phyloP scores from a whole-genome alignment of 2,888 invertebrate species.

The Calliphora vomitoria region DNA sequence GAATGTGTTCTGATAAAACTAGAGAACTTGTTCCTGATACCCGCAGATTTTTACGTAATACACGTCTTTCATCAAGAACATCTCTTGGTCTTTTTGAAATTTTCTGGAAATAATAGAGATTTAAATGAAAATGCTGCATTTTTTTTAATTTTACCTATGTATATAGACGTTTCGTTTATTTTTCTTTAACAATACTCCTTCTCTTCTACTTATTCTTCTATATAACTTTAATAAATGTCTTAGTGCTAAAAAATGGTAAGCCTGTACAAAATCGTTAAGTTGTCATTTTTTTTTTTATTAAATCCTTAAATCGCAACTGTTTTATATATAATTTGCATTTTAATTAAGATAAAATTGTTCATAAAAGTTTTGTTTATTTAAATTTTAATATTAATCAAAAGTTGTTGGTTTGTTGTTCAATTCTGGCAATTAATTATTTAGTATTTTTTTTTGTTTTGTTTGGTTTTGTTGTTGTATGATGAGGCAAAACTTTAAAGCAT shows the following conservation, averaged over 20 bases:
- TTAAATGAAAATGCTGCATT: not conserved
- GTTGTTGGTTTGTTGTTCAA: not conserved
- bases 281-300: slow-evolving; percentile 39
- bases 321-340: slow-evolving; percentile 11
- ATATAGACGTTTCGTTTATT: slow-evolving; percentile 1
- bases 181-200: slow-evolving; percentile 13
- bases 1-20: too few relatives aligned
- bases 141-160: not conserved
- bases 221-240: slow-evolving; percentile 50
- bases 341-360: not conserved
- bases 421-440: slow-evolving; percentile 49
- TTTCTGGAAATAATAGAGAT: not conserved
- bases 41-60: too few relatives aligned
- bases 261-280: slow-evolving; percentile 50
- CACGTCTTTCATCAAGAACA: too few relatives aligned
- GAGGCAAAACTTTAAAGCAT: slow-evolving; percentile 66
- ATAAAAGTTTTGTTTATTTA: slow-evolving; percentile 8
- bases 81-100: too few relatives aligned
- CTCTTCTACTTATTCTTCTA: not conserved
- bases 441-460: slow-evolving; percentile 18
- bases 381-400: slow-evolving; percentile 33
- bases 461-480: slow-evolving; percentile 17
- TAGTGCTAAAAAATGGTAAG: slow-evolving; percentile 50
- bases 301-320: not conserved
- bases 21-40: too few relatives aligned